A percentile compares a stretch with the other conserved stretches of the same genome.
Conservation (phyloP, 2,797 vertebrate species). For the Kryptopterus vitreolus region DNA sequence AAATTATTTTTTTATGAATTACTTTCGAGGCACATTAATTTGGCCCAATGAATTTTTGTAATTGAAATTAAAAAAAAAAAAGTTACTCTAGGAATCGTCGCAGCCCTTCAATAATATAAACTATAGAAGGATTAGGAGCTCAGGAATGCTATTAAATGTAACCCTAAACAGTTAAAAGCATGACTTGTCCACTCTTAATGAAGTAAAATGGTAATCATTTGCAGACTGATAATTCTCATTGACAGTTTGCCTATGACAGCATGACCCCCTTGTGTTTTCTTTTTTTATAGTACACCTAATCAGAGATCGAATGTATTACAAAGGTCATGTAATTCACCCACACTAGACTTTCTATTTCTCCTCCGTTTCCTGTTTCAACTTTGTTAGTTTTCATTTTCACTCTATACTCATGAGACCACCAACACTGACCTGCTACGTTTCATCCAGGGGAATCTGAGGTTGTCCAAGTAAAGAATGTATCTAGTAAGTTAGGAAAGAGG, state of each 20-base stretch:
- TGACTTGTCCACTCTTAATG: neutral
- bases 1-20: no score
- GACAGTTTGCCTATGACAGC: neutral
- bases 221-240: neutral
- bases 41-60: no score
- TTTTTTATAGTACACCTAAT: neutral
- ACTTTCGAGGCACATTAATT: no score
- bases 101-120: neutral
- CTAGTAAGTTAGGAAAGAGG: slow-evolving; percentile 24
- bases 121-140: neutral
- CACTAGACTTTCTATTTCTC: neutral
- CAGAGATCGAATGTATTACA: no score
- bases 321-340: neutral
- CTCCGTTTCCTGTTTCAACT: slow-evolving; percentile 14
- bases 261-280: neutral
- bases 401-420: slow-evolving; percentile 36
- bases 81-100: no score
- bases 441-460: slow-evolving; percentile 52
- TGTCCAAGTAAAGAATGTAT: slow-evolving; percentile 51
- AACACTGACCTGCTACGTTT: slow-evolving; percentile 38
- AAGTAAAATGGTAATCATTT: neutral
- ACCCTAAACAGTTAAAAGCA: neutral
- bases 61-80: no score
- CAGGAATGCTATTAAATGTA: neutral
- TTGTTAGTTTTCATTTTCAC: slow-evolving; percentile 20